Base-by-base conservation (phyloP, 2,888 invertebrate genomes). In the Ommatoiulus sabulosus region DNA sequence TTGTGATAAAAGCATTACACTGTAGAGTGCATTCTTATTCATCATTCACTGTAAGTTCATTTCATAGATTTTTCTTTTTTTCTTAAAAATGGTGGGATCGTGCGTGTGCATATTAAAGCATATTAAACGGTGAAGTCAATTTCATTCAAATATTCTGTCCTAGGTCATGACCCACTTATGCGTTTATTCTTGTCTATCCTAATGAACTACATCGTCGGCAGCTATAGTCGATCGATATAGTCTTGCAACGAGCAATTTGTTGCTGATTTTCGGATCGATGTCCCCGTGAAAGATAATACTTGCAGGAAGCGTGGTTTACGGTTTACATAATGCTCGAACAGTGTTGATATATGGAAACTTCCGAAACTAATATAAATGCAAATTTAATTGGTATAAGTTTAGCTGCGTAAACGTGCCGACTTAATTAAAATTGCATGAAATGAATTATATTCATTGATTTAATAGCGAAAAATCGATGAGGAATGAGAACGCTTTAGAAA, bases 151-250 rank as follows among this genome's bases (percentile, higher is more conserved):
- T 87, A 24, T 87, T 87, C 63, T 6, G 7, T 57, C 3, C 48
- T 17, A 63, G 5, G 63, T 63, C 63, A 63, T 63, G 63, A 63
- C 63, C 63, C 63, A 63, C 17, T 63, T 63, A n/a, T n/a, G 63
- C n/a, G n/a, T 63, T 63, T 63, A 63, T 63, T 6, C 63, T n/a
- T 63, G 63, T 63, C 63, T 63, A 63, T 63, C 17, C n/a, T 63
- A 63, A 63, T 63, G 63, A 63, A 8, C 17, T 63, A 17, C 17
- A 63, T n/a, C n/a, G n/a, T n/a, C n/a, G n/a, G n/a, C 63, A 63
- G 63, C 63, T n/a, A 63, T n/a, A n/a, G n/a, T n/a, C n/a, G 63
- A 63, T 63, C 63, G 63, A 63, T n/a, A n/a, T 63, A 63, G 63
- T 63, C n/a, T n/a, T n/a, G 17, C 6, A 17, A 63, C 3, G n/a